phyloP scores from a whole-genome alignment of 2,888 invertebrate genomes.

The Osmoderma eremita region DNA sequence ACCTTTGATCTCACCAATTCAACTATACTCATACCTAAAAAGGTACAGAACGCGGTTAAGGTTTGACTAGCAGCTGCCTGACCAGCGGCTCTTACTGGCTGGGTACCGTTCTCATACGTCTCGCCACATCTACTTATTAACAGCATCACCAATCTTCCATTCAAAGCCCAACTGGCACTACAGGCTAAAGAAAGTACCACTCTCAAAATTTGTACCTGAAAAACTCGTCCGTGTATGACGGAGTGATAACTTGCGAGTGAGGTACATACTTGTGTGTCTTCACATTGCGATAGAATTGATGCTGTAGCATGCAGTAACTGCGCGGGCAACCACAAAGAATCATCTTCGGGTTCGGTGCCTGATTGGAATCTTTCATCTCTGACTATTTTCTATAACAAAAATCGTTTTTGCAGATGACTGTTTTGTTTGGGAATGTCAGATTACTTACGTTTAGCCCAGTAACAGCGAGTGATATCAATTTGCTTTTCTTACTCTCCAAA shows the following conservation, averaged over 20 bases:
- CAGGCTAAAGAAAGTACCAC: slow-evolving; percentile 89
- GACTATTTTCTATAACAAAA: slow-evolving; percentile 78
- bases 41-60: slow-evolving; percentile 84
- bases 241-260: not conserved
- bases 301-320: slow-evolving; percentile 89
- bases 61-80: slow-evolving; percentile 92
- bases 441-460: slow-evolving; percentile 88
- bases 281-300: slow-evolving; percentile 80
- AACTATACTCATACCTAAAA: slow-evolving; percentile 70
- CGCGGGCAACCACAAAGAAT: slow-evolving; percentile 91
- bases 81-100: slow-evolving; percentile 86
- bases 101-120: slow-evolving; percentile 80
- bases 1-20: not conserved
- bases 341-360: slow-evolving; percentile 89
- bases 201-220: slow-evolving; percentile 71
- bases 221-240: slow-evolving; percentile 3
- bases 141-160: slow-evolving; percentile 88
- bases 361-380: slow-evolving; percentile 92
- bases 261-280: slow-evolving; percentile 85
- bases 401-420: not conserved
- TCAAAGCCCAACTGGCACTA: slow-evolving; percentile 88
- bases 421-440: not conserved
- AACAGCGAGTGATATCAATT: slow-evolving; percentile 83
- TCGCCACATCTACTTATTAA: slow-evolving; percentile 86
- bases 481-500: slow-evolving; percentile 86